A percentile compares a stretch with the other conserved stretches of the same genome.
phyloP scores from a whole-genome alignment of 2,888 invertebrate species.

The Stenodera caucasica region DNA sequence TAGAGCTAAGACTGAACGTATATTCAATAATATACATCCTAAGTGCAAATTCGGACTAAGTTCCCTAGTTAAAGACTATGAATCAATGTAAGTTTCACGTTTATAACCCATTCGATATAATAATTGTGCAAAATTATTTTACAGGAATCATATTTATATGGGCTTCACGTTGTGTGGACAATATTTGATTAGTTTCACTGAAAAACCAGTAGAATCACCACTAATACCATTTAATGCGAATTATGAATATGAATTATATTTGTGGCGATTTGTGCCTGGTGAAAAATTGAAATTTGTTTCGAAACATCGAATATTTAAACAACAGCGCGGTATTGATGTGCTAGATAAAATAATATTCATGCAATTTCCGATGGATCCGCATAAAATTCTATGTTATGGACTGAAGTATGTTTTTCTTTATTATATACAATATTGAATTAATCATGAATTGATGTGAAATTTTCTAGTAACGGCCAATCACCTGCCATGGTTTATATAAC shows the following conservation, averaged over 20 bases:
- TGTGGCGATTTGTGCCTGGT: constrained; percentile 55
- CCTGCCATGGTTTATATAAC: constrained; percentile 65
- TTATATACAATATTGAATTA: too few relatives aligned
- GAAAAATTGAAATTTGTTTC: constrained; percentile 47
- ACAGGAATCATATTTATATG: constrained; percentile 88
- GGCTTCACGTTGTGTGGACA: constrained; percentile 94
- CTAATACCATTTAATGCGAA: constrained; percentile 34
- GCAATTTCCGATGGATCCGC: constrained; percentile 70
- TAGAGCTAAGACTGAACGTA: constrained; percentile 53
- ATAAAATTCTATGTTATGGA: constrained; percentile 69
- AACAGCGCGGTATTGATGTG: constrained; percentile 45
- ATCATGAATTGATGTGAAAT: neutral
- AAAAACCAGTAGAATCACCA: constrained; percentile 40
- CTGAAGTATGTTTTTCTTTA: constrained; percentile 59
- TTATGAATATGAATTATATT: constrained; percentile 52
- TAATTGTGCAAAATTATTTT: constrained; percentile 33
- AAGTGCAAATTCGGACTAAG: constrained; percentile 48
- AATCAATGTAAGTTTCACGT: constrained; percentile 44
- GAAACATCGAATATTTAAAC: constrained; percentile 54
- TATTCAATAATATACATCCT: constrained; percentile 51
- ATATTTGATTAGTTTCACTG: constrained; percentile 83
- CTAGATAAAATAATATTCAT: constrained; percentile 66
- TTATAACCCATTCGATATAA: neutral
- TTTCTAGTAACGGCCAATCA: constrained; percentile 46
- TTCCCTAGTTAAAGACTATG: constrained; percentile 41